A percentile compares a stretch with the other conserved stretches of the same genome.
Evolutionary conservation across 2,113 vertebrate genomes (phyloP).

Genomic region (Austrofundulus limnaeus): DNA sequence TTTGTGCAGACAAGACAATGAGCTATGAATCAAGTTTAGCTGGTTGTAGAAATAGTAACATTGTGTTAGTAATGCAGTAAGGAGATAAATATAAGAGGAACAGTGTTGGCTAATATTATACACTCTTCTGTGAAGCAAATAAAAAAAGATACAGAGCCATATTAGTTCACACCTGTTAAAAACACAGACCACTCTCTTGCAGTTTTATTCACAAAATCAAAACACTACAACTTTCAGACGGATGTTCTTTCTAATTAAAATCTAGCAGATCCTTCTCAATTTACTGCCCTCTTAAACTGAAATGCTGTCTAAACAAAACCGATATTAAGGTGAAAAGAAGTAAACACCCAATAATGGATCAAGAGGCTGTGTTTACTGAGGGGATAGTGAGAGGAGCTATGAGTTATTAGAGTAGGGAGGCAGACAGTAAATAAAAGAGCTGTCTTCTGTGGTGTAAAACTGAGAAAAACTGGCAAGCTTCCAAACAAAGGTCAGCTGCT

Average conservation of each 20-base stretch:
- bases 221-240: too few relatives aligned
- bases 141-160: too few relatives aligned
- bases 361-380: slow-evolving; percentile 39
- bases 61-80: too few relatives aligned
- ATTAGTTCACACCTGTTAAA: too few relatives aligned
- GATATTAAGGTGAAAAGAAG: neutral
- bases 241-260: neutral
- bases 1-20: neutral
- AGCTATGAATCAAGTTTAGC: neutral
- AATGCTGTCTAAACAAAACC: slow-evolving; percentile 24
- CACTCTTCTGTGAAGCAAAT: too few relatives aligned
- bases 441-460: slow-evolving; percentile 49
- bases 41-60: neutral
- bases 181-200: too few relatives aligned
- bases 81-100: too few relatives aligned
- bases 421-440: slow-evolving; percentile 42
- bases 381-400: slow-evolving; percentile 36
- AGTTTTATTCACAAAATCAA: too few relatives aligned
- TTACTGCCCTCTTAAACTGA: neutral
- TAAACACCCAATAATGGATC: slow-evolving; percentile 29
- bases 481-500: neutral
- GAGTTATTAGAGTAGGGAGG: slow-evolving; percentile 51
- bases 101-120: too few relatives aligned
- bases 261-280: neutral
- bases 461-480: slow-evolving; percentile 37